Base-by-base conservation (phyloP, 2,113 vertebrate species). In the Heteronetta atricapilla region DNA sequence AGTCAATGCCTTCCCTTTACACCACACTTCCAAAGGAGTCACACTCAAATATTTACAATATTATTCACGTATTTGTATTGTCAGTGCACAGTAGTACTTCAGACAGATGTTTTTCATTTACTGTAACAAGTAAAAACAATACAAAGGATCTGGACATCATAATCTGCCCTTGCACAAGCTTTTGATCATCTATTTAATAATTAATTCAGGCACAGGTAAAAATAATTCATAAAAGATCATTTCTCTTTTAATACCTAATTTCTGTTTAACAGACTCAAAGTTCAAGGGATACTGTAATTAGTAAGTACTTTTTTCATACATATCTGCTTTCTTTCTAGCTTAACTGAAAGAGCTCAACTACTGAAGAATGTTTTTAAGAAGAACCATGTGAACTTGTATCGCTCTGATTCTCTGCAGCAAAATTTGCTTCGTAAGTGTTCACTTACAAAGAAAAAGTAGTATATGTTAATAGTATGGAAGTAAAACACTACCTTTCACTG, bases 291-390 rank as follows among this genome's bases (percentile, higher is more conserved):
- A 63, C 20, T 53, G n/a, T 87, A 62, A 60, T 76, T 48, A 17
- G 34, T 84, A 28, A 69, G n/a, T 44, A 94, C 86, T 69, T 93
- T 76, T 94, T 88, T 98, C 40, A 82, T 7, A 68, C 8, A 0
- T 96, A 31, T 96, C 36, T 69, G 8, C 78, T 96, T 95, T 80
- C 42, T 73, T 60, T 44, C 7, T 90, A 99, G 99, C 97, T 98
- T 99, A 98, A 99, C 98, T 2, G 99, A 99, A 98, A 98, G 99
- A 95, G 99, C 99, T 19, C 99, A 99, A 38, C 98, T 99, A 33
- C 98, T 99, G 97, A 99, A 99, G 98, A 99, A 99, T 55, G 99
- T 99, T 95, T 99, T 99, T 95, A 99, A 99, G 99, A 99, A 99
- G 98, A 99, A 99, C 95, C 99, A 99, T 0, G 98, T 99, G 97